Evolutionary conservation across 2,797 vertebrate species (phyloP), one percentile per base, ranked within the genome.

Genomic region (Allobates femoralis): DNA sequence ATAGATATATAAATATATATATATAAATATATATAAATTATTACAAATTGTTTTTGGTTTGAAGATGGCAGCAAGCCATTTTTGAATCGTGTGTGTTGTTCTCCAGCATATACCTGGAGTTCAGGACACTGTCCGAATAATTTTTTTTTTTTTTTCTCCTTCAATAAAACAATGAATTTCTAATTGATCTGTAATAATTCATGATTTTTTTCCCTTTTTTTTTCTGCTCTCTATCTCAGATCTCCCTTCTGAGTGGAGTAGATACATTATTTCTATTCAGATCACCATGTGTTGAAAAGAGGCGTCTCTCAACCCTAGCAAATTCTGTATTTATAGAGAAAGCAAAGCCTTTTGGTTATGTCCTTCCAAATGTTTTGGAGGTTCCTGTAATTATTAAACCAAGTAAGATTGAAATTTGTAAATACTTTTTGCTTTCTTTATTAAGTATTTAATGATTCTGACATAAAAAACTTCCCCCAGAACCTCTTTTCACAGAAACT

Each of bases 401-500:
- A 89, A 92, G 92, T 91, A 95, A 95, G 94, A 95, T 96, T 95
- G 93, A 96, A 93, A 95, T 93, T 95, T 96, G 96, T 97, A 97
- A 95, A 97, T 97, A 97, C 92, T 93, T 96, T 95, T 95, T 95
- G 94, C 92, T 96, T 95, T 95, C 93, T 96, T 97, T 96, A 95
- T 96, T 95, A 95, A 96, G 94, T 97, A 96, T 97, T 97, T 97
- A 97, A 96, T 97, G 83, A 88, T 88, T 85, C 78, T 76, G 83
- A 81, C 78, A 37, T 85, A 76, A 58, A 85, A 55, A 71, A 81
- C 81, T 92, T 92, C 94, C 95, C n/a, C 94, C 81, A 94, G 96
- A 93, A 95, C 94, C 95, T 96, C 96, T 96, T 96, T 97, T 96
- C 96, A 96, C 95, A 92, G 92, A 94, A 96, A 96, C 96, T 97